phyloP scores from a whole-genome alignment of 2,113 vertebrate genomes.

The Gavia stellata region DNA sequence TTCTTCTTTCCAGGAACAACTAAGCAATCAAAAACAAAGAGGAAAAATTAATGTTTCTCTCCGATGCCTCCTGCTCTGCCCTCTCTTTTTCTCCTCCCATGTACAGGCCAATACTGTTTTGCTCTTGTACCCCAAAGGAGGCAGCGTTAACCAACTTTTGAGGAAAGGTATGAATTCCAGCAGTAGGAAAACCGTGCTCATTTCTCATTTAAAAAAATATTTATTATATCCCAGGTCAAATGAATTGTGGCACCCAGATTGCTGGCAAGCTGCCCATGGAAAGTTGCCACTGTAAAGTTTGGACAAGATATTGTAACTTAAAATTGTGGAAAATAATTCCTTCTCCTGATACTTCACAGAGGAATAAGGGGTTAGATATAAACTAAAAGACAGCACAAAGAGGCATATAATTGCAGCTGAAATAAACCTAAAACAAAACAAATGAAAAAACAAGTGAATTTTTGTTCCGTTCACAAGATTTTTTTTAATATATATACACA shows the following conservation, averaged over 20 bases:
- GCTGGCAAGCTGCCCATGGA: neutral
- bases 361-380: neutral
- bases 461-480: neutral
- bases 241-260: neutral
- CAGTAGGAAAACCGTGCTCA: neutral
- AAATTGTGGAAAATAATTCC: neutral
- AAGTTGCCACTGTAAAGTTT: neutral
- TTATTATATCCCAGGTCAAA: neutral
- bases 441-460: neutral
- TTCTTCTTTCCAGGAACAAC: slow-evolving; percentile 78
- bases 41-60: neutral
- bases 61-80: neutral
- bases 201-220: neutral
- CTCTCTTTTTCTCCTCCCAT: neutral
- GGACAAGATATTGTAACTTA: neutral
- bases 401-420: neutral
- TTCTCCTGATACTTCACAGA: neutral
- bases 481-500: neutral
- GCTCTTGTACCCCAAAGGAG: neutral
- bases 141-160: neutral
- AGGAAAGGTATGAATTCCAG: neutral
- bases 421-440: neutral
- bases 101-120: neutral
- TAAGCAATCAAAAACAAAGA: slow-evolving; percentile 40
- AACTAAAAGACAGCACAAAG: neutral